phyloP scores from a whole-genome alignment of 2,113 vertebrate genomes.

The Hippotragus niger region DNA sequence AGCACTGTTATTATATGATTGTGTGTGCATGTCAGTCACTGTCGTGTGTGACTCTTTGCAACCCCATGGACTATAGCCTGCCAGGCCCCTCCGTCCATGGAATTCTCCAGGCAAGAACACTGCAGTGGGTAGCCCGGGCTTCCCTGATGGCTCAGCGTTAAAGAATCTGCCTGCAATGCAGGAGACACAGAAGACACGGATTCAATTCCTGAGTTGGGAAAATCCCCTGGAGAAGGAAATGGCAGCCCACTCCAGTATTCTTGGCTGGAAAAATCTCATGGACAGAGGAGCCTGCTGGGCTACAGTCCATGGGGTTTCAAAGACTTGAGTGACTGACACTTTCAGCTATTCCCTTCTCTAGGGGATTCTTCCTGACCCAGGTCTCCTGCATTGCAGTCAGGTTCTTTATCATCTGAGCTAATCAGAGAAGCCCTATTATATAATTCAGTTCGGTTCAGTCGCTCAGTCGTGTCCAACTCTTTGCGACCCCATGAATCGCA shows the following conservation, averaged over 20 bases:
- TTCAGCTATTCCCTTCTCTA: neutral
- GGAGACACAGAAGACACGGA: neutral
- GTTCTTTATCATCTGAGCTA: neutral
- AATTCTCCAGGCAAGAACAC: neutral
- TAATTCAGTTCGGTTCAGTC: neutral
- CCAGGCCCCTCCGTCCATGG: neutral
- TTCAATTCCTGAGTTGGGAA: neutral
- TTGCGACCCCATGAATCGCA: rapidly evolving
- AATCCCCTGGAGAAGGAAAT: neutral
- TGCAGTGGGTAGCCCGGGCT: neutral
- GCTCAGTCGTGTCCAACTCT: no score
- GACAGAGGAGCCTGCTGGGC: neutral
- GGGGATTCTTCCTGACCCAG: neutral
- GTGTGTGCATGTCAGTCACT: neutral
- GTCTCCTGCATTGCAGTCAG: neutral
- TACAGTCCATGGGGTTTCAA: neutral
- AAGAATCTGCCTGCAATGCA: neutral
- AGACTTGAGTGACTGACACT: neutral
- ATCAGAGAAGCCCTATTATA: neutral
- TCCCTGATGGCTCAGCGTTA: neutral
- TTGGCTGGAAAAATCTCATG: neutral
- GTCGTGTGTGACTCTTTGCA: neutral
- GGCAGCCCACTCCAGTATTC: neutral
- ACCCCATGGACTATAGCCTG: neutral
- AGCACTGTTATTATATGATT: neutral